Base-by-base conservation (phyloP, 2,113 vertebrate species). In the Pollachius pollachius region DNA sequence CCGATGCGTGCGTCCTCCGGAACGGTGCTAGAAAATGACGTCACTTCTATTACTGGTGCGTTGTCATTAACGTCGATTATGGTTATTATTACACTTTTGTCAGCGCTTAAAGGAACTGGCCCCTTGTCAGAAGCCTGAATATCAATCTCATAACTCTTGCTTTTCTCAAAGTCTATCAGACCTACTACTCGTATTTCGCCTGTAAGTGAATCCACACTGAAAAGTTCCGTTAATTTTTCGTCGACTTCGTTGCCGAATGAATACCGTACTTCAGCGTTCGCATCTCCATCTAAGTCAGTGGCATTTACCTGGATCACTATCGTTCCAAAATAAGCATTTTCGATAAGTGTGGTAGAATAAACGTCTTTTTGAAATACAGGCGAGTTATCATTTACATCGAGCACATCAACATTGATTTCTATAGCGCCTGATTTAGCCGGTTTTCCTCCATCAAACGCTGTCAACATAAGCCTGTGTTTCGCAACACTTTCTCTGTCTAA, bases 61-160 rank as follows among this genome's bases (percentile, higher is more conserved):
- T 93, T 94, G 65, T 95, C 94, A 21, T 96, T 95, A 56, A 81
- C 69, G 64, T 95, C 93, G 65, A 77, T 1, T 64, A 95, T 79
- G 37, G 90, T 78, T 71, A 91, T 83, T 0, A 90, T 79, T 2
- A 90, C 86, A 62, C 79, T 87, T 69, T 87, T 85, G 30, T 88
- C 79, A 0, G 79, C 81, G 30, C 68, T 84, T 0, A 87, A 0
- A 3, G 86, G 77, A 19, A 75, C 70, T 0, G 0, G 64, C 18
- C 87, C 89, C 0, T 72, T 87, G 30, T 90, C 87, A 1, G 84
- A 85, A 0, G 82, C 89, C 64, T 86, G 69, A 5, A 89, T 75
- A 58, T 88, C 81, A 65, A 89, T 81, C 1, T 84, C 84, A 82
- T 87, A 90, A 1, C 75, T 82, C 27, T 84, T 77, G 9, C 84